phyloP scores from a whole-genome alignment of 2,888 invertebrate genomes.

The Romanomermis culicivorax region DNA sequence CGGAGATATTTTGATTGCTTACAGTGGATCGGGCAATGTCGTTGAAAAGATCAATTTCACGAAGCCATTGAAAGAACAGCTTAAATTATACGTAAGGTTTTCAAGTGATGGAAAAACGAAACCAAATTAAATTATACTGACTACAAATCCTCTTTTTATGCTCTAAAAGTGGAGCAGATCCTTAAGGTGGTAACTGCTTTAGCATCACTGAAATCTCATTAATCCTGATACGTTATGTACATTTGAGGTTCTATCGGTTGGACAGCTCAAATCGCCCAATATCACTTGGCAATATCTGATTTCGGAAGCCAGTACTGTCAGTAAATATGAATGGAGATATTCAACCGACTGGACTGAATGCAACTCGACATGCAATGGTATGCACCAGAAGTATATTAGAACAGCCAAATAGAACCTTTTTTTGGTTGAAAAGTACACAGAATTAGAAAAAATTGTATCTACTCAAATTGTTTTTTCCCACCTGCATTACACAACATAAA shows the following conservation, averaged over 20 bases:
- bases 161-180: no score
- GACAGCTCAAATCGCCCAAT: conserved; percentile 43
- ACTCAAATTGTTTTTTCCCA: no score
- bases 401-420: no score
- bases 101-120: not conserved
- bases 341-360: conserved; percentile 42
- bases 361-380: conserved; percentile 42
- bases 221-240: no score
- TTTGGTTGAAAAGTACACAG: no score
- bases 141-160: no score
- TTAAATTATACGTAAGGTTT: conserved; percentile 12
- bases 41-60: conserved; percentile 50
- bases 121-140: not conserved
- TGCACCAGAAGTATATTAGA: no score
- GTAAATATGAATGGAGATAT: conserved; percentile 39
- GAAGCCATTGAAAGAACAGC: conserved; percentile 39
- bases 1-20: conserved; percentile 34
- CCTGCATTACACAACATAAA: no score
- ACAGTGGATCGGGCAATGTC: conserved; percentile 47
- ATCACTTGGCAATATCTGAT: conserved; percentile 43
- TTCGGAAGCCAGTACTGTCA: conserved; percentile 20
- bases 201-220: no score
- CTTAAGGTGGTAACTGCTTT: no score
- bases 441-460: no score
- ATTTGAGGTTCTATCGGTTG: conserved; percentile 47